These are phyloP conservation scores for Serilophus lunatus DNA, from an alignment of 2,113 vertebrate species.

Conservation along the genomic window DNA sequence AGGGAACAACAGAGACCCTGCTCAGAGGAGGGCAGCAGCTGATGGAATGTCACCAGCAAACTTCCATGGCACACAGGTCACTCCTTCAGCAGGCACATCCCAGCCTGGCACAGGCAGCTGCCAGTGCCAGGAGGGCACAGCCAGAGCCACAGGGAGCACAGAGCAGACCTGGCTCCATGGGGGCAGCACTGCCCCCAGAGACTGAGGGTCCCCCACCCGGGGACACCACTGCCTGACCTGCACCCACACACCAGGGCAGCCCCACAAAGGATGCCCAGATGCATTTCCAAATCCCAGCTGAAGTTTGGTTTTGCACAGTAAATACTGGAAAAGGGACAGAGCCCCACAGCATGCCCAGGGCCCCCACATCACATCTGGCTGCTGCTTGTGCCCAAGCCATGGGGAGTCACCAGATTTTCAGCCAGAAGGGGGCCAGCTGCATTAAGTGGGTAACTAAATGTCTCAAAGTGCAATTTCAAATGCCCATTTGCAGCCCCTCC, in stretches of 20 bases:
- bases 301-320: neutral
- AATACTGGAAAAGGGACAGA: neutral
- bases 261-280: neutral
- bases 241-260: neutral
- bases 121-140: neutral
- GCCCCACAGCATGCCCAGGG: accelerated
- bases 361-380: accelerated
- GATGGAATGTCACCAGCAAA: neutral
- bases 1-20: neutral
- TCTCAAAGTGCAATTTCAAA: neutral
- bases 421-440: neutral
- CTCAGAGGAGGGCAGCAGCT: neutral
- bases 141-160: neutral
- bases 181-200: accelerated
- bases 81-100: neutral
- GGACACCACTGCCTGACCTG: neutral
- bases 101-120: neutral
- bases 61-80: neutral
- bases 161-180: accelerated
- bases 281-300: neutral
- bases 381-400: neutral
- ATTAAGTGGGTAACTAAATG: neutral
- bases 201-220: neutral
- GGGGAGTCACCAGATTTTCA: neutral
- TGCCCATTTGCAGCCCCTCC: neutral